A percentile compares a stretch with the other conserved stretches of the same genome.
Evolutionary conservation across 2,888 invertebrate species (phyloP).

Genomic region (Lydus trimaculatus): DNA sequence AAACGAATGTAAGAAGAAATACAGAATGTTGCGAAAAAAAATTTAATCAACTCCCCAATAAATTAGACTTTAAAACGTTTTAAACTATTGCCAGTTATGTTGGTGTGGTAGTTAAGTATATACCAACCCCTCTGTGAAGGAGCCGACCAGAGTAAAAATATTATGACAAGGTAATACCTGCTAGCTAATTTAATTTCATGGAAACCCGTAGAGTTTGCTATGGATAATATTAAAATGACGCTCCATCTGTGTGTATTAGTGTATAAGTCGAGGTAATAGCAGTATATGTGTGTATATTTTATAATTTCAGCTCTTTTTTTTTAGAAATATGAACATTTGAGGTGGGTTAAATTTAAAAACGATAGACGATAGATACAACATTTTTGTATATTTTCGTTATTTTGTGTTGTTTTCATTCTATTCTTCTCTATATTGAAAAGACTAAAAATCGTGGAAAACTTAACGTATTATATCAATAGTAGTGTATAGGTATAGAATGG

Average conservation of each 20-base stretch:
- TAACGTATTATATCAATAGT: conserved; percentile 3
- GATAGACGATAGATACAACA: conserved; percentile 26
- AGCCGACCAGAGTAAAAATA: conserved; percentile 40
- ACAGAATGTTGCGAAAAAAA: conserved; percentile 14
- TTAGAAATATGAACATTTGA: too few species aligned
- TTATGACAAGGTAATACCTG: conserved; percentile 46
- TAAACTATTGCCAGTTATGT: conserved; percentile 30
- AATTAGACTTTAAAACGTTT: conserved; percentile 31
- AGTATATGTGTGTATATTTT: conserved; percentile 21
- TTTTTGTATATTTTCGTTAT: not conserved
- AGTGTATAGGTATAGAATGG: not conserved
- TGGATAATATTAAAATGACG: conserved; percentile 31
- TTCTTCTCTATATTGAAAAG: not conserved
- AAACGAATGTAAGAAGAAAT: conserved; percentile 16
- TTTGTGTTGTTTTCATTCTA: not conserved
- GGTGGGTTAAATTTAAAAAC: conserved; percentile 39
- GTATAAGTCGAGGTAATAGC: not conserved
- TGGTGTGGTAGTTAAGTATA: not conserved
- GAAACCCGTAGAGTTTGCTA: conserved; percentile 38
- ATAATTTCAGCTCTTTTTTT: conserved; percentile 30
- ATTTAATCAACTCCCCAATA: conserved; percentile 25
- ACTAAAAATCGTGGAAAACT: conserved; percentile 23
- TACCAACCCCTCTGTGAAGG: conserved; percentile 27
- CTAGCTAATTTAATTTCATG: conserved; percentile 45
- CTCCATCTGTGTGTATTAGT: not conserved